phyloP scores from a whole-genome alignment of 2,888 invertebrate genomes.

The Deladenus siricidicola region DNA sequence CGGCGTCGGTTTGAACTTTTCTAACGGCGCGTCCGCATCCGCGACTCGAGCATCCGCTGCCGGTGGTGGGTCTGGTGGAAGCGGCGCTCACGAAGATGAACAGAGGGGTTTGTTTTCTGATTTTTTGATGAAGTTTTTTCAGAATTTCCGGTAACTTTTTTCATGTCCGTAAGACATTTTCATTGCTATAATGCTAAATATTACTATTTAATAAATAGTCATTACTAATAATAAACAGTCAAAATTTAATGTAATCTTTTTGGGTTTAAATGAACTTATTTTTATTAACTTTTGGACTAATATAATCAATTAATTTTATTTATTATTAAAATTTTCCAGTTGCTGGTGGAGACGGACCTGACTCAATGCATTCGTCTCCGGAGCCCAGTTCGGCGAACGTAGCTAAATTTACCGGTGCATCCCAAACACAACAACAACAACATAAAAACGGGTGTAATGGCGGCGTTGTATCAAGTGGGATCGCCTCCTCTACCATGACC shows the following conservation, averaged over 20 bases:
- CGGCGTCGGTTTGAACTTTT: too few relatives aligned
- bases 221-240: background rate
- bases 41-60: background rate
- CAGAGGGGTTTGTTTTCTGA: too few relatives aligned
- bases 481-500: background rate
- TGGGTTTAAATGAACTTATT: too few relatives aligned
- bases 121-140: too few relatives aligned
- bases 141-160: too few relatives aligned
- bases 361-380: background rate
- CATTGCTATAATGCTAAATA: too few relatives aligned
- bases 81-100: background rate
- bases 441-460: conserved; percentile 6
- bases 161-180: too few relatives aligned
- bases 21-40: background rate
- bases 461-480: background rate
- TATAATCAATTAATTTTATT: too few relatives aligned
- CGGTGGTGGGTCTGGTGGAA: background rate
- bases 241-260: background rate
- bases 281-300: too few relatives aligned
- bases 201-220: too few relatives aligned
- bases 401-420: too few relatives aligned
- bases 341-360: background rate
- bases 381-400: background rate
- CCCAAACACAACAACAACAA: conserved; percentile 3
- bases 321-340: too few relatives aligned